Conservation (phyloP, 2,797 vertebrate species). For the Echeneis naucrates region DNA sequence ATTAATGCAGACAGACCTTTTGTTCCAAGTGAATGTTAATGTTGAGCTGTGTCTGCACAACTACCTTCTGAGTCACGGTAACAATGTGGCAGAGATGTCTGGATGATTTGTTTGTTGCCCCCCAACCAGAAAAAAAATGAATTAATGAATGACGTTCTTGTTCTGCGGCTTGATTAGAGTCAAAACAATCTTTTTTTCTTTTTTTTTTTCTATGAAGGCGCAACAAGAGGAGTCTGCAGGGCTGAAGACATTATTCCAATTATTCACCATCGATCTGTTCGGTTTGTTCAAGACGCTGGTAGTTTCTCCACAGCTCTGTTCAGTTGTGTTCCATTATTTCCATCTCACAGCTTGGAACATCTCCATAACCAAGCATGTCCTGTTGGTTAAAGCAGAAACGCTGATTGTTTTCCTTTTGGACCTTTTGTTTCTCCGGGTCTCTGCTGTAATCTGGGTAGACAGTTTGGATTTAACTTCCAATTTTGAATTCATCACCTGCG, state of each 20-base stretch:
- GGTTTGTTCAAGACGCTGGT: not conserved
- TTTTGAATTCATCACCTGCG: not conserved
- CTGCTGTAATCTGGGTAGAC: not conserved
- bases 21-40: not conserved
- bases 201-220: no score
- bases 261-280: not conserved
- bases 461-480: slow-evolving; percentile 6
- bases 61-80: not conserved
- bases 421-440: not conserved
- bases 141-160: not conserved
- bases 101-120: not conserved
- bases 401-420: not conserved
- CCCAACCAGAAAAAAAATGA: no score
- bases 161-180: not conserved
- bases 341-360: not conserved
- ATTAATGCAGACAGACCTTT: not conserved
- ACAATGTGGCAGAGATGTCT: not conserved
- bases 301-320: not conserved
- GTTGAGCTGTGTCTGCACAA: not conserved
- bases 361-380: not conserved
- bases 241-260: no score
- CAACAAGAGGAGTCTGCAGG: no score
- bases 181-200: no score
- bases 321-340: not conserved
- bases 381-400: not conserved